Conservation (phyloP, 2,113 vertebrate genomes). For the Nematolebias whitei region DNA sequence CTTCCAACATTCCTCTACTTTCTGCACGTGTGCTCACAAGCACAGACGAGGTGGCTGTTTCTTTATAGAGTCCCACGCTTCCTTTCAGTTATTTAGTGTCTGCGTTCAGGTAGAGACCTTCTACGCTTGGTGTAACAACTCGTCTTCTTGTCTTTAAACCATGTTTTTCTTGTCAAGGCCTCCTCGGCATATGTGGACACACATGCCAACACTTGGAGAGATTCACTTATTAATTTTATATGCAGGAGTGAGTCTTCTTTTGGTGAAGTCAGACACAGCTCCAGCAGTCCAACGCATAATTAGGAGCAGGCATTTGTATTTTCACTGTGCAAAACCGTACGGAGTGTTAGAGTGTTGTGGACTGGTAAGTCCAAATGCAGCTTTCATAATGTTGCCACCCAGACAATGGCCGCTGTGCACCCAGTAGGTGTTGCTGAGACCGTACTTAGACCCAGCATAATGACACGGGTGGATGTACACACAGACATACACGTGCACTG, state of each 20-base stretch:
- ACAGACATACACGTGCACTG: conserved; percentile 37
- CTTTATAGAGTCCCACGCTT: conserved; percentile 21
- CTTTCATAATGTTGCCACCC: conserved; percentile 72
- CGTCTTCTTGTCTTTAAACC: conserved; percentile 58
- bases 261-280: conserved; percentile 41
- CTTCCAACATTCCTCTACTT: conserved; percentile 41
- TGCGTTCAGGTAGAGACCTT: conserved; percentile 57
- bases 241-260: conserved; percentile 47
- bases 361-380: conserved; percentile 60
- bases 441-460: conserved; percentile 62
- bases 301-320: conserved; percentile 57
- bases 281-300: conserved; percentile 67
- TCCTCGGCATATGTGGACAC: conserved; percentile 25
- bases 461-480: conserved; percentile 23
- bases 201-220: conserved; percentile 20
- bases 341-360: conserved; percentile 21
- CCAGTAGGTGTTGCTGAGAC: conserved; percentile 61
- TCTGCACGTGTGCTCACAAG: conserved; percentile 7
- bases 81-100: conserved; percentile 63
- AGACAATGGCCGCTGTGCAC: conserved; percentile 82
- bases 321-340: conserved; percentile 37
- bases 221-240: conserved; percentile 33
- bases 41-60: conserved; percentile 25
- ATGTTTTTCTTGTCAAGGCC: conserved; percentile 47
- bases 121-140: conserved; percentile 42